Percentiles rank a stretch among this genome's conserved stretches.
Conservation (phyloP, 2,113 vertebrate species). For the Nothobranchius kuhntae region DNA sequence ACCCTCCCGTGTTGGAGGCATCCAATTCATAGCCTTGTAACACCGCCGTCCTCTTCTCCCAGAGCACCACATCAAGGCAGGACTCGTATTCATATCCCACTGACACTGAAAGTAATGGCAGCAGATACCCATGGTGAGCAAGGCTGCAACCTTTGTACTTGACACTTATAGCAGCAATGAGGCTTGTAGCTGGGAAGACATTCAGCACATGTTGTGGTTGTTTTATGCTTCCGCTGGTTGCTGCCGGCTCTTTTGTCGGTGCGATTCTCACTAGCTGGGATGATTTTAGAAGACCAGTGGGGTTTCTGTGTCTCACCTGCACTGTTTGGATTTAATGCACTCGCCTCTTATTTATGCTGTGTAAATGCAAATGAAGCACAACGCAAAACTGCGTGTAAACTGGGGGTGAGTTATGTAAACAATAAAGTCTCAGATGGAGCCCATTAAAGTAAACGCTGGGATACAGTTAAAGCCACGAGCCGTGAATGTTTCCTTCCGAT, state of each 20-base stretch:
- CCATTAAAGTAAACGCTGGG: conserved; percentile 34
- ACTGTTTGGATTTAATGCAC: conserved; percentile 45
- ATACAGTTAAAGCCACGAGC: conserved; percentile 7
- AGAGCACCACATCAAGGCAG: conserved; percentile 92
- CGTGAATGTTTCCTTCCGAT: conserved; percentile 12
- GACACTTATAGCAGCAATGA: conserved; percentile 54
- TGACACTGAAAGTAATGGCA: conserved; percentile 85
- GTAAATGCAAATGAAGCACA: conserved; percentile 52
- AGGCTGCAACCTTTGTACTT: conserved; percentile 41
- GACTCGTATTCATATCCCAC: conserved; percentile 98
- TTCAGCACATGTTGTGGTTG: conserved; percentile 14
- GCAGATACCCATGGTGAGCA: conserved; percentile 42
- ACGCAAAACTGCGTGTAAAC: conserved; percentile 9
- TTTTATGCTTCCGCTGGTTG: conserved; percentile 23
- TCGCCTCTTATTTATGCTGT: conserved; percentile 50
- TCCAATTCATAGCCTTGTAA: conserved; percentile 95
- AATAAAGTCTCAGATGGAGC: conserved; percentile 41
- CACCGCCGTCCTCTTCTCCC: conserved; percentile 93
- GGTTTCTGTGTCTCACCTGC: conserved; percentile 47
- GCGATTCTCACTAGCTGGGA: conserved; percentile 59
- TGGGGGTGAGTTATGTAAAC: conserved; percentile 46
- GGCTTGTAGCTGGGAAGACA: conserved; percentile 20
- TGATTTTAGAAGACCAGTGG: conserved; percentile 58
- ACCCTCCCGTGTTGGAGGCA: conserved; percentile 94
- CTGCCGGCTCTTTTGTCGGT: conserved; percentile 29